A percentile compares a stretch with the other conserved stretches of the same genome.
Evolutionary conservation across 2,113 vertebrate species (phyloP).

Genomic region (Sturnus vulgaris): DNA sequence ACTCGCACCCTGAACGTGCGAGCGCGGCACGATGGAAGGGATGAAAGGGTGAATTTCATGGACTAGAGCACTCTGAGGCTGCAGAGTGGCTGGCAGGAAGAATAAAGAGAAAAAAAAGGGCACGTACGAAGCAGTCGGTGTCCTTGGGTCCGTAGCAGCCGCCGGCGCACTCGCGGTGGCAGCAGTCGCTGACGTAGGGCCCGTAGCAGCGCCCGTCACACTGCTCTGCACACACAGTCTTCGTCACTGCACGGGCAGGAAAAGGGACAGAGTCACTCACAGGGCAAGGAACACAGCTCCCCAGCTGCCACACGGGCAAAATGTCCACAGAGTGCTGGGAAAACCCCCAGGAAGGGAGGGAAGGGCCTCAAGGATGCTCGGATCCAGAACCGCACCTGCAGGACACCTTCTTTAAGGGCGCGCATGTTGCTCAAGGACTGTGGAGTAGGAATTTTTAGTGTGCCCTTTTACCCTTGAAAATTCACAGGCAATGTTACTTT

Average conservation of each 20-base stretch:
- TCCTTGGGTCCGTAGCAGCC: constrained; percentile 95
- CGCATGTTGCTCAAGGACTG: fast-evolving
- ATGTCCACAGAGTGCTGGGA: fast-evolving
- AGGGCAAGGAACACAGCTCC: neutral
- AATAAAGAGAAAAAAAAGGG: neutral
- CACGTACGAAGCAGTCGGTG: constrained; percentile 94
- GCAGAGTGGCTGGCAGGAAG: neutral
- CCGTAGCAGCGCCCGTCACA: constrained; percentile 95
- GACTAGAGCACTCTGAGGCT: neutral
- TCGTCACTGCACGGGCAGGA: constrained; percentile 81
- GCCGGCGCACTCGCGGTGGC: constrained; percentile 93
- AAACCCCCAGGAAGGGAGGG: fast-evolving
- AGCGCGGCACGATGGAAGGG: neutral
- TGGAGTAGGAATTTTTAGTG: neutral
- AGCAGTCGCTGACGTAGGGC: constrained; percentile 95
- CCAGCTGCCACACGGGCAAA: no score
- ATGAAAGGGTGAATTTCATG: neutral
- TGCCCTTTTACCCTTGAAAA: neutral
- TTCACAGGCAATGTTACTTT: neutral
- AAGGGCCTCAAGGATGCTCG: fast-evolving
- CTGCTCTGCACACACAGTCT: constrained; percentile 94
- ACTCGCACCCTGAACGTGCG: neutral
- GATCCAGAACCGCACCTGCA: neutral
- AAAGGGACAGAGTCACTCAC: neutral
- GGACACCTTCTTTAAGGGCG: neutral